These are phyloP conservation scores for Decapterus maruadsi DNA, from an alignment of 2,797 vertebrate species.

Conservation along the genomic window DNA sequence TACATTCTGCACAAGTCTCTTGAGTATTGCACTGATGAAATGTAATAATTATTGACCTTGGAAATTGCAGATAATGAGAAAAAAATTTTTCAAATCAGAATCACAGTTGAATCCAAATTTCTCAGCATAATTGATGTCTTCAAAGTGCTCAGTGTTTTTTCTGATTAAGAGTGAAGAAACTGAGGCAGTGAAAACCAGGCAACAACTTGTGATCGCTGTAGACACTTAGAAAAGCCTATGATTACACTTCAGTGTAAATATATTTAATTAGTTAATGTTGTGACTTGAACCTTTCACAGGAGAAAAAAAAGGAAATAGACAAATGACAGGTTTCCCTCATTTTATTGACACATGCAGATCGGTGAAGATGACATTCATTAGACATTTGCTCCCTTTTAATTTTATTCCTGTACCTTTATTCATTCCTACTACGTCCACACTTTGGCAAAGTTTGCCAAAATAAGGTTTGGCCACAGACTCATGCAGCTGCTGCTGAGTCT, in stretches of 20 bases:
- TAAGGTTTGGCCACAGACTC: conserved; percentile 92
- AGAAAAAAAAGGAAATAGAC: conserved; percentile 16
- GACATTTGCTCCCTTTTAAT: conserved; percentile 6
- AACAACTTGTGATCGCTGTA: neutral
- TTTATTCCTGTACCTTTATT: neutral
- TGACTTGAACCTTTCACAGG: neutral
- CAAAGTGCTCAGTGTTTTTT: neutral
- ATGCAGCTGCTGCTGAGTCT: conserved; percentile 83
- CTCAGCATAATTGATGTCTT: neutral
- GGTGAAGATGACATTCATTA: conserved; percentile 38
- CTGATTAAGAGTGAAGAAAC: neutral
- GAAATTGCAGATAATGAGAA: no score
- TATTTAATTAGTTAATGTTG: neutral
- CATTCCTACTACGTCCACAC: conserved; percentile 24
- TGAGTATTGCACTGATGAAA: neutral
- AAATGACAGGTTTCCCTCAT: conserved; percentile 38
- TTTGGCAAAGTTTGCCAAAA: conserved; percentile 74
- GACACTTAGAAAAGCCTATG: neutral
- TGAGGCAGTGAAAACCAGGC: no score
- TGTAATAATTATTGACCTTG: no score
- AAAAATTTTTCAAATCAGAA: neutral
- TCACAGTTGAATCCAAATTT: neutral
- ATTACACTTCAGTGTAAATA: neutral
- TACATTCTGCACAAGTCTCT: no score
- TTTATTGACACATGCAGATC: conserved; percentile 77